Evolutionary conservation across 2,113 vertebrate species (phyloP).

Genomic region (Nyctibius bracteatus): DNA sequence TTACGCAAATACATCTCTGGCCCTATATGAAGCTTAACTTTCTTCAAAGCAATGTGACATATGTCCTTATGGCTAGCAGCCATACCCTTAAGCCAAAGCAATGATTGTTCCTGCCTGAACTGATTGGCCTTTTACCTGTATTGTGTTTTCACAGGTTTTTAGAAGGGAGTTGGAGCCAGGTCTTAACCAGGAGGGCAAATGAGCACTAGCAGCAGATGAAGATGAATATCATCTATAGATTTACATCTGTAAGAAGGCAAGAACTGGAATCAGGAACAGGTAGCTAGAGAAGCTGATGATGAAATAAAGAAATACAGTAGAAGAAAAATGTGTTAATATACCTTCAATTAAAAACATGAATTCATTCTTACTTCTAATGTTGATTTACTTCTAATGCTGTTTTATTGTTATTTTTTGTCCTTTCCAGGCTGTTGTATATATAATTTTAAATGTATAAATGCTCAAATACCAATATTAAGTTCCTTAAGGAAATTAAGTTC

Average conservation of each 20-base stretch:
- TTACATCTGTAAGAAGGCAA: not conserved
- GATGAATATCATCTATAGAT: not conserved
- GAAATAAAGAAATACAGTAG: not conserved
- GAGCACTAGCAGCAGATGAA: not conserved
- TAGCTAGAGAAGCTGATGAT: not conserved
- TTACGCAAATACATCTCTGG: slow-evolving; percentile 29
- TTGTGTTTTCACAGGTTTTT: not conserved
- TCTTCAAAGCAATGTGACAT: slow-evolving; percentile 31
- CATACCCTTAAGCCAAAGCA: slow-evolving; percentile 18
- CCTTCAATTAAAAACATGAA: not conserved
- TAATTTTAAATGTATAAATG: not conserved
- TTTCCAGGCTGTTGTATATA: not conserved
- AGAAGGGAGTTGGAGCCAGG: not conserved
- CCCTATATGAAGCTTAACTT: slow-evolving; percentile 2
- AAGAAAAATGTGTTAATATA: not conserved
- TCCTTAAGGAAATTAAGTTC: not conserved
- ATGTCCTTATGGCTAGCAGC: not conserved
- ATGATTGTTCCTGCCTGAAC: not conserved
- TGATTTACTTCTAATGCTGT: not conserved
- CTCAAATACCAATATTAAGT: not conserved
- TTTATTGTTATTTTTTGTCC: not conserved
- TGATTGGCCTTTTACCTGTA: slow-evolving; percentile 16
- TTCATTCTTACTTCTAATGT: not conserved
- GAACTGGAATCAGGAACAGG: not conserved
- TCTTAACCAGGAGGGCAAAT: not conserved